These are phyloP conservation scores for Etheostoma nigrum DNA, from an alignment of 2,797 vertebrate genomes.

Conservation along the genomic window DNA sequence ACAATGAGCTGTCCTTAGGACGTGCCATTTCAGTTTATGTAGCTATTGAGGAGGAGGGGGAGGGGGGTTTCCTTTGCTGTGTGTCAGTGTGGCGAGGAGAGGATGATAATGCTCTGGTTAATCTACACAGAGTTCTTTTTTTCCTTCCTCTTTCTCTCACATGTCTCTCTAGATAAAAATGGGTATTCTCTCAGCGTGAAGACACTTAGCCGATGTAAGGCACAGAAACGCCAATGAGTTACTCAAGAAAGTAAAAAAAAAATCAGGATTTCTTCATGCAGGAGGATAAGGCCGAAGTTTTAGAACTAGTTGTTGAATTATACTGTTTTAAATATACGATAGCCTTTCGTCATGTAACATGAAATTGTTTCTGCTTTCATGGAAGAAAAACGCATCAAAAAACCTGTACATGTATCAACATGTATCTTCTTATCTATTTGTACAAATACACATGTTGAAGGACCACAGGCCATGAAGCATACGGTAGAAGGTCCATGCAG, in stretches of 20 bases:
- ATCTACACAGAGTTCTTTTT: not conserved
- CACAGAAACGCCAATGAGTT: not conserved
- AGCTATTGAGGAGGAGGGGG: too few relatives aligned
- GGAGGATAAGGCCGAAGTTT: not conserved
- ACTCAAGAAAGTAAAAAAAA: not conserved
- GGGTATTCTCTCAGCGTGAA: conserved; percentile 3
- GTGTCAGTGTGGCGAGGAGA: too few relatives aligned
- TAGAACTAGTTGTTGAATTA: not conserved
- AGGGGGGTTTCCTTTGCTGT: too few relatives aligned
- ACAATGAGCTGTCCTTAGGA: too few relatives aligned
- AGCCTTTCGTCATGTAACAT: not conserved
- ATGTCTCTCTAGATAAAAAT: conserved; percentile 2
- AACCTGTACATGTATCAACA: too few relatives aligned
- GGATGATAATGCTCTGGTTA: too few relatives aligned
- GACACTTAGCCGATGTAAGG: not conserved
- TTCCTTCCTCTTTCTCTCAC: not conserved
- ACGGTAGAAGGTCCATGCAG: not conserved
- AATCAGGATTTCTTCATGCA: not conserved
- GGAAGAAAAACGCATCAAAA: too few relatives aligned
- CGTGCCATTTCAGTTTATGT: too few relatives aligned
- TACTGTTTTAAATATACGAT: not conserved
- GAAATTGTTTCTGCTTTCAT: not conserved
- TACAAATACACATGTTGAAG: not conserved
- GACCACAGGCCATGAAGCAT: not conserved
- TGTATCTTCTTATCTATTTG: not conserved